These are phyloP conservation scores for Gallinago media DNA, from an alignment of 2,113 vertebrate species.

Conservation along the genomic window DNA sequence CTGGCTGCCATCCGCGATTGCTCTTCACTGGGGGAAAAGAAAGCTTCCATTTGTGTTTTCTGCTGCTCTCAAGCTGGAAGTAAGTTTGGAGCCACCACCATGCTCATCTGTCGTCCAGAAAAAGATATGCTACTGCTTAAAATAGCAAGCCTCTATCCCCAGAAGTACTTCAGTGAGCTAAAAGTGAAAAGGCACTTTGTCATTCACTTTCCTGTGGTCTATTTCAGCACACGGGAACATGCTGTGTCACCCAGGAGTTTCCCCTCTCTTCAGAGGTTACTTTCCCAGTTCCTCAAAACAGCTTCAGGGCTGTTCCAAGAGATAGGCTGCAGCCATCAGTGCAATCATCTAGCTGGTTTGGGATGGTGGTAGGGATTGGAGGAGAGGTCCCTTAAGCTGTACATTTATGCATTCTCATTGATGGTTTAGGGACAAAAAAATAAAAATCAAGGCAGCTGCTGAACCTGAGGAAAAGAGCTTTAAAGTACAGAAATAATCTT, in stretches of 20 bases:
- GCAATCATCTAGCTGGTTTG: not conserved
- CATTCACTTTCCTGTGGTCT: not conserved
- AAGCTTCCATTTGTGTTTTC: not conserved
- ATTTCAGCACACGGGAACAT: not conserved
- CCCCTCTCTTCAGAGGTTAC: not conserved
- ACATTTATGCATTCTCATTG: not conserved
- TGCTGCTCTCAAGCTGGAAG: not conserved
- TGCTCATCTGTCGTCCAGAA: not conserved
- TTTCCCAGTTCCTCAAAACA: not conserved
- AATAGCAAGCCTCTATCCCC: not conserved
- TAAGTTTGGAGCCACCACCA: not conserved
- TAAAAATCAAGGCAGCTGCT: not conserved
- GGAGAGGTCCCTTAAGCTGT: not conserved
- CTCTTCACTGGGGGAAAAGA: constrained; percentile 83
- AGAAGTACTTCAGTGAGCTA: not conserved
- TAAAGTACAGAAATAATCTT: not conserved
- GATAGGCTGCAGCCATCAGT: not conserved
- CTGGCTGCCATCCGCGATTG: constrained; percentile 93
- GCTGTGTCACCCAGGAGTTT: not conserved
- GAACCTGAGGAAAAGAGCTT: not conserved
- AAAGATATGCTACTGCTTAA: not conserved
- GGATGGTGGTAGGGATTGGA: not conserved
- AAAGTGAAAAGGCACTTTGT: not conserved
- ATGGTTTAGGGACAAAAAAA: not conserved
- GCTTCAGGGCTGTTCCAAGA: not conserved